Base-by-base conservation (phyloP, 2,113 vertebrate species). In the Fukomys damarensis region DNA sequence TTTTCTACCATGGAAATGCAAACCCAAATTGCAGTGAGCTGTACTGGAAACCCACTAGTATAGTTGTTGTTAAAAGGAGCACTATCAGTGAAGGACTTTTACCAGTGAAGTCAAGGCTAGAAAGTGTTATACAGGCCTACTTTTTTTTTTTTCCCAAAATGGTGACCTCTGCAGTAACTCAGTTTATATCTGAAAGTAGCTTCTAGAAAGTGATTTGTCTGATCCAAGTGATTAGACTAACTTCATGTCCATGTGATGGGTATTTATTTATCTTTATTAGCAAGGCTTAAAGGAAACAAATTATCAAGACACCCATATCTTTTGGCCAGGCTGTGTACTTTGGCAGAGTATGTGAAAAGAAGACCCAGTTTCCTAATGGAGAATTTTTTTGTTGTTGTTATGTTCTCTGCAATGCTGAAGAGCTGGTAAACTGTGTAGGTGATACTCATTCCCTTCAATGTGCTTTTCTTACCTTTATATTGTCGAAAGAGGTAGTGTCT, bases 281-380 rank as follows among this genome's bases (percentile, higher is more conserved):
- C 85, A 96, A 95, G 74, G 58, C 77, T 84, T 68, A 72, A 77
- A 86, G 92, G 76, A 59, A 90, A 72, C 54, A 93, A 46, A 85
- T 87, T 84, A 86, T 59, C 68, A 88, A 94, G 88, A 80, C 61
- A 35, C 85, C 24, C 38, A 38, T 22, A 76, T 92, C 92, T 93
- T 95, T 96, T 90, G 86, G 56, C 89, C 80, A 93, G 77, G 90
- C 80, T 94, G 5, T 87, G 92, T 92, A 56, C 83, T 93, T 90
- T 86, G 87, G 22, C 85, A 43, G 84, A 94, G 79, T 95, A 54
- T 95, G 72, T 97, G 89, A 94, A 86, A 81, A 97, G 86, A 70
- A 97, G 74, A 95, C 92, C 80, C 38, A 79, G 35, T 93, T 95
- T 96, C 86, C 91, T 96, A 95, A 93, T 96, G 96, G 96, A 97